These are phyloP conservation scores for Acanthaster planci DNA, from an alignment of 35 echinoderm and acorn worm species.

Conservation along the genomic window DNA sequence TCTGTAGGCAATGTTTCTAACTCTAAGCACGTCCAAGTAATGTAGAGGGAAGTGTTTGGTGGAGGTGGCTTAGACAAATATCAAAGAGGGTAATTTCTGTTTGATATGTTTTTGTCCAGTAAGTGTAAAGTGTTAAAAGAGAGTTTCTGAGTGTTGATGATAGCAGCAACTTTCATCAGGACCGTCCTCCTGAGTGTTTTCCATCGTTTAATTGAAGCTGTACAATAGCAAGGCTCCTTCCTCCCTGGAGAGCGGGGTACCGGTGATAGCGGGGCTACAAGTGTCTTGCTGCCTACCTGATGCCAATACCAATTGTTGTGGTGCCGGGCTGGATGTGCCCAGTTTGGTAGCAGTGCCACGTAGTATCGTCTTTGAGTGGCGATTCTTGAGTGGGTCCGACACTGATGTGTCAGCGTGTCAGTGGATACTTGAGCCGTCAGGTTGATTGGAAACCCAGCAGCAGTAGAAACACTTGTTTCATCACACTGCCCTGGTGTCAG, in stretches of 20 bases:
- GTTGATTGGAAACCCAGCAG: background rate
- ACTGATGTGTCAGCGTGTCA: background rate
- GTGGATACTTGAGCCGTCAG: background rate
- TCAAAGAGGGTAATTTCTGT: too few relatives aligned
- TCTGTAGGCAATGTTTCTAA: too few relatives aligned
- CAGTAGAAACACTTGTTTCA: conserved; percentile 27
- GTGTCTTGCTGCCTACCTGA: conserved; percentile 17
- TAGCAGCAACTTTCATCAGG: too few relatives aligned
- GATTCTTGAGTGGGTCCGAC: background rate
- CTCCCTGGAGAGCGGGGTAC: conserved; percentile 6
- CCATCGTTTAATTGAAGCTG: conserved; percentile 11
- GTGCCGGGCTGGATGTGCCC: conserved; percentile 7
- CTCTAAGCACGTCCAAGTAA: too few relatives aligned
- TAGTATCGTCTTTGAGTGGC: conserved; percentile 4
- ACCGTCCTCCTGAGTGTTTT: background rate
- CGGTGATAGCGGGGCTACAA: conserved; percentile 22
- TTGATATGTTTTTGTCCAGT: too few relatives aligned
- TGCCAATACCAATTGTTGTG: conserved; percentile 16
- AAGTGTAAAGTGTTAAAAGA: too few relatives aligned
- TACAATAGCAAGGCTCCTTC: background rate
- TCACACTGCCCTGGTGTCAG: background rate
- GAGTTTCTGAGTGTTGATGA: too few relatives aligned
- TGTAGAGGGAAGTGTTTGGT: too few relatives aligned
- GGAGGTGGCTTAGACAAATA: too few relatives aligned
- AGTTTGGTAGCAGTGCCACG: background rate